phyloP scores from a whole-genome alignment of 2,888 invertebrate genomes.

The Phaedon cochleariae region DNA sequence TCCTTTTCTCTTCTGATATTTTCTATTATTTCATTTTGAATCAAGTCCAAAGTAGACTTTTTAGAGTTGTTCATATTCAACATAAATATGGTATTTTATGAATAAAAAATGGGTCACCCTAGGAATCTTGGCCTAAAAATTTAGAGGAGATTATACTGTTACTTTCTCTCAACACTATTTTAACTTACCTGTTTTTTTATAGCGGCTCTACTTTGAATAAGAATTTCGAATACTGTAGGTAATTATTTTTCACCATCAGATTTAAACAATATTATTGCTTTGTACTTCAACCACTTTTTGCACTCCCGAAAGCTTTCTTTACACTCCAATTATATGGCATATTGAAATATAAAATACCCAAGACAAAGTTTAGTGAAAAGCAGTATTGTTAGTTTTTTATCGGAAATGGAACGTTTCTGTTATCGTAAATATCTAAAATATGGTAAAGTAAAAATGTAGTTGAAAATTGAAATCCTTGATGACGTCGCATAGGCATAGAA shows the following conservation, averaged over 20 bases:
- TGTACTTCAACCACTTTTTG: too few relatives aligned
- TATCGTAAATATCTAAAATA: too few relatives aligned
- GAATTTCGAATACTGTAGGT: too few relatives aligned
- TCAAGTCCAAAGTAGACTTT: constrained; percentile 73
- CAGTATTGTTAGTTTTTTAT: neutral
- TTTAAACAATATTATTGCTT: too few relatives aligned
- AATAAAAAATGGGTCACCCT: neutral
- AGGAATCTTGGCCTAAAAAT: neutral
- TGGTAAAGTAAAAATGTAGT: too few relatives aligned
- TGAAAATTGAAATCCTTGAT: neutral
- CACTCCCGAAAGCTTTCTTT: too few relatives aligned
- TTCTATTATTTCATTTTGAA: constrained; percentile 89
- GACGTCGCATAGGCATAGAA: neutral
- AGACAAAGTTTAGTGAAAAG: too few relatives aligned
- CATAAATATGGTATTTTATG: too few relatives aligned
- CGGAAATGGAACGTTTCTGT: neutral
- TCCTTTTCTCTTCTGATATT: constrained; percentile 86
- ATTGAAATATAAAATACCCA: too few relatives aligned
- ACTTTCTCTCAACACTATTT: neutral
- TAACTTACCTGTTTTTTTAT: neutral
- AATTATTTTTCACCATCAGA: too few relatives aligned
- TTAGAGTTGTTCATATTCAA: constrained; percentile 23
- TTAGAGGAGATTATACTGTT: neutral
- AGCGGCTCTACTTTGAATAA: too few relatives aligned
- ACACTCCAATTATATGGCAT: too few relatives aligned